Percentiles rank a stretch among this genome's conserved stretches.
phyloP scores from a whole-genome alignment of 2,797 vertebrate genomes.

The Anisognathus igniventris region DNA sequence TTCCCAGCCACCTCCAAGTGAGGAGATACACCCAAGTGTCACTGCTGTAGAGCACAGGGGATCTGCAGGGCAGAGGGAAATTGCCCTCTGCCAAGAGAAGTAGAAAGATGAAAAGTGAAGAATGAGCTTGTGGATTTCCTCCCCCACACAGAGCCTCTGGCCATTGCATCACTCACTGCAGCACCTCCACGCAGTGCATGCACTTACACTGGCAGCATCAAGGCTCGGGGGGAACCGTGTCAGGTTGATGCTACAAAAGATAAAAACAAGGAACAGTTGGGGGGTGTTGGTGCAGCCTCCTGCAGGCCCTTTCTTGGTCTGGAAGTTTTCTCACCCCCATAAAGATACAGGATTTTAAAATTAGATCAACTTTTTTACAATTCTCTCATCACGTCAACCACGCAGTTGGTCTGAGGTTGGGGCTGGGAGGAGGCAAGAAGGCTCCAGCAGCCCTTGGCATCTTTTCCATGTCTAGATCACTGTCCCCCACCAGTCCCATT shows the following conservation, averaged over 20 bases:
- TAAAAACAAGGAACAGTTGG: not conserved
- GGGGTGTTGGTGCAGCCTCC: not conserved
- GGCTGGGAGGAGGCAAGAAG: not conserved
- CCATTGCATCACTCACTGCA: not conserved
- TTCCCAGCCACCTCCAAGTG: not conserved
- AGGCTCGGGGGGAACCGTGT: not conserved
- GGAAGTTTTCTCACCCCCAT: not conserved
- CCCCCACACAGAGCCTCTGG: not conserved
- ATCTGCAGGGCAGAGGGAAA: not conserved
- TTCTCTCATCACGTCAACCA: fast-evolving
- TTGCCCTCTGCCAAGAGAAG: not conserved
- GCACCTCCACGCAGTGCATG: fast-evolving
- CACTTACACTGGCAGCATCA: constrained; percentile 54
- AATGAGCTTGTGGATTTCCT: not conserved
- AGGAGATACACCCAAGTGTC: not conserved
- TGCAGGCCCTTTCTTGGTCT: not conserved
- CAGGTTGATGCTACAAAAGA: constrained; percentile 45
- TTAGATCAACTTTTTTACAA: not conserved
- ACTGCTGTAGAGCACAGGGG: not conserved
- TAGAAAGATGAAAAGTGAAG: not conserved
- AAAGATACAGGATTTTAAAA: not conserved
- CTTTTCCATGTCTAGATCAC: fast-evolving
- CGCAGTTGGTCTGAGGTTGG: not conserved
- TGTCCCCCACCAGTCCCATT: not conserved
- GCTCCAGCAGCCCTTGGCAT: not conserved